Evolutionary conservation across 2,113 vertebrate genomes (phyloP).

Genomic region (Baryphthengus martii): DNA sequence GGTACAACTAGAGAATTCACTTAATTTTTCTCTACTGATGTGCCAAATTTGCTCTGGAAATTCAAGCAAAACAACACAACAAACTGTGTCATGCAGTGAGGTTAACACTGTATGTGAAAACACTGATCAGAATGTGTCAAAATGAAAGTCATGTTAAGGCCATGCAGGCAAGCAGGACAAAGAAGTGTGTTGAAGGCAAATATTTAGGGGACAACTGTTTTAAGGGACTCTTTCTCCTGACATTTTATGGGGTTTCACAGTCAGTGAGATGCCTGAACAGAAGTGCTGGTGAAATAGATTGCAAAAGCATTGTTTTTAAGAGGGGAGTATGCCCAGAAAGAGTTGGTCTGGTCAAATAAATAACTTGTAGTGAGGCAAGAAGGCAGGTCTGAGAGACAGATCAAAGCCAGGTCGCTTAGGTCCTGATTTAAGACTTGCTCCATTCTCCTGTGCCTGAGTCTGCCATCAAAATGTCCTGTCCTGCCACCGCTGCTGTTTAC

Average conservation of each 20-base stretch:
- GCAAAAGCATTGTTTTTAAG: not conserved
- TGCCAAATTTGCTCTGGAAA: not conserved
- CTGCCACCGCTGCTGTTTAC: not conserved
- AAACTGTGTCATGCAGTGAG: not conserved
- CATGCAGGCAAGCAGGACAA: not conserved
- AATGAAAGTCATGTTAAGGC: not conserved
- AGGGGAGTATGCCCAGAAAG: not conserved
- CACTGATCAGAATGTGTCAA: not conserved
- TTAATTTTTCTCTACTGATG: not conserved
- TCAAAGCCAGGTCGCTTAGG: not conserved
- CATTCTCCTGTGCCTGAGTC: not conserved
- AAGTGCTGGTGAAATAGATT: not conserved
- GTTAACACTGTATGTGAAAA: not conserved
- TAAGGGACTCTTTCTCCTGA: not conserved
- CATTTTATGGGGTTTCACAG: not conserved
- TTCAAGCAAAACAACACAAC: too few species aligned
- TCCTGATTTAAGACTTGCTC: not conserved
- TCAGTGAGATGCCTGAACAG: not conserved
- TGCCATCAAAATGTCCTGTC: not conserved
- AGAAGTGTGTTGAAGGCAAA: not conserved
- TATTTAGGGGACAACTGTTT: not conserved
- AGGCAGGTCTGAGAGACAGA: not conserved
- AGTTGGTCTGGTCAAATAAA: not conserved
- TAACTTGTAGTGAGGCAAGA: not conserved
- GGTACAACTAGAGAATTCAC: not conserved